Conservation (phyloP, 2,888 invertebrate genomes). For the Nemotelus pantherinus region DNA sequence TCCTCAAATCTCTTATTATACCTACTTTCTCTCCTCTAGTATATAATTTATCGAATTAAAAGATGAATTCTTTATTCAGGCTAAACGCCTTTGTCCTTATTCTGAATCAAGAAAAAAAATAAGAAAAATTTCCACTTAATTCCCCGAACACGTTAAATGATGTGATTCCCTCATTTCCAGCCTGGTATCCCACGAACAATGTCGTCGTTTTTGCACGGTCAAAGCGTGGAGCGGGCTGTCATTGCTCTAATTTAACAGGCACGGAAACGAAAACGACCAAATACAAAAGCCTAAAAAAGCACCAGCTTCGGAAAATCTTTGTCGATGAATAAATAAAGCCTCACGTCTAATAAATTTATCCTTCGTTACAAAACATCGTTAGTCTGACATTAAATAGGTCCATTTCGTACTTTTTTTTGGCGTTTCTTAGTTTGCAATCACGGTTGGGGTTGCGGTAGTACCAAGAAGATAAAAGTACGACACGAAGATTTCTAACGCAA, state of each 20-base stretch:
- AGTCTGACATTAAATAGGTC: constrained; percentile 8
- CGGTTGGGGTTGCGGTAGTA: no score
- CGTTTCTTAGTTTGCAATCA: neutral
- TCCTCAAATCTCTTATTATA: constrained; percentile 12
- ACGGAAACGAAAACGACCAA: neutral
- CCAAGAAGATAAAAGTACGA: neutral
- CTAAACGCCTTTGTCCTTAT: constrained; percentile 9
- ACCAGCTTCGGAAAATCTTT: neutral
- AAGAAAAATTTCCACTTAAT: neutral
- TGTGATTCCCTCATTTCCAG: neutral
- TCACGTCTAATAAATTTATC: constrained; percentile 21
- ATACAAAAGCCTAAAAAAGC: neutral
- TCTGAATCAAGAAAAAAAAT: neutral
- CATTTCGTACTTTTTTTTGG: neutral
- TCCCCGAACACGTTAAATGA: neutral
- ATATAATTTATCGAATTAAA: constrained; percentile 22
- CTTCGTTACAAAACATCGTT: constrained; percentile 14
- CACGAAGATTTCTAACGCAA: neutral
- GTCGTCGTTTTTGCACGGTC: neutral
- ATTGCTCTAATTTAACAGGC: no score
- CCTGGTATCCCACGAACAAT: neutral
- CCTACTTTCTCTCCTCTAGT: neutral
- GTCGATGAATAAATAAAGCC: constrained; percentile 20
- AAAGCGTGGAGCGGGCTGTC: neutral
- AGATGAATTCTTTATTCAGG: constrained; percentile 22